phyloP scores from a whole-genome alignment of 2,888 invertebrate species.

The Hirtodrosophila trivittata region DNA sequence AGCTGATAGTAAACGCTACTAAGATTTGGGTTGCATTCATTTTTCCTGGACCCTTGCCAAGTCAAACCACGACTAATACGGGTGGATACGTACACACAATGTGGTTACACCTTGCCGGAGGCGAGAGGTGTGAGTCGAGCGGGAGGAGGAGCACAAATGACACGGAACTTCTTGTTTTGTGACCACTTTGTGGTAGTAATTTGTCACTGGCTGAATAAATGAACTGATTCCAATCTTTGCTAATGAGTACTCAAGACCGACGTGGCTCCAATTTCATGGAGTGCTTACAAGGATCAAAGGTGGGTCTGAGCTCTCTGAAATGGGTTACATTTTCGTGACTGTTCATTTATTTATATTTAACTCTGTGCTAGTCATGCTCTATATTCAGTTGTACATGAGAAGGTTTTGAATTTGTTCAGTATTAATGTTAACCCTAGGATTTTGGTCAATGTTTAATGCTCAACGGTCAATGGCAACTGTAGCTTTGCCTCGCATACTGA shows the following conservation, averaged over 20 bases:
- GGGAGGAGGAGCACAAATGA: slow-evolving; percentile 8
- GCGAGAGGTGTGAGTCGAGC: slow-evolving; percentile 17
- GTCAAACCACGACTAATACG: neutral
- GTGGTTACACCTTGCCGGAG: slow-evolving; percentile 7
- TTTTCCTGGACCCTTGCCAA: slow-evolving; percentile 12
- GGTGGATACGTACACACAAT: slow-evolving; percentile 5
- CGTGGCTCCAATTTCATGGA: slow-evolving; percentile 44
- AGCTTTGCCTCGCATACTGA: no score
- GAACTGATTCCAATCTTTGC: slow-evolving; percentile 41
- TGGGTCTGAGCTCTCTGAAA: slow-evolving; percentile 1
- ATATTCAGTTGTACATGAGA: no score
- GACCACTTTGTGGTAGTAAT: slow-evolving; percentile 40
- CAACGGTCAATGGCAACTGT: no score
- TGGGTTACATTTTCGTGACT: no score
- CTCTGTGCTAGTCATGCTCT: no score
- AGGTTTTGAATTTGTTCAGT: no score
- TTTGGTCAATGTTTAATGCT: no score
- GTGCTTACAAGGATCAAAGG: slow-evolving; percentile 13
- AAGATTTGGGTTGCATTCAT: slow-evolving; percentile 14
- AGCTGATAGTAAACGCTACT: slow-evolving; percentile 57
- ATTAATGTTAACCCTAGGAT: no score
- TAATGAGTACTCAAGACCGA: slow-evolving; percentile 38
- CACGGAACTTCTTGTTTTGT: slow-evolving; percentile 1
- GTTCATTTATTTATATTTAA: no score
- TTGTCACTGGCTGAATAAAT: slow-evolving; percentile 45